Base-by-base conservation (phyloP, 1,140 invertebrate species). In the Trichoplusia ni region DNA sequence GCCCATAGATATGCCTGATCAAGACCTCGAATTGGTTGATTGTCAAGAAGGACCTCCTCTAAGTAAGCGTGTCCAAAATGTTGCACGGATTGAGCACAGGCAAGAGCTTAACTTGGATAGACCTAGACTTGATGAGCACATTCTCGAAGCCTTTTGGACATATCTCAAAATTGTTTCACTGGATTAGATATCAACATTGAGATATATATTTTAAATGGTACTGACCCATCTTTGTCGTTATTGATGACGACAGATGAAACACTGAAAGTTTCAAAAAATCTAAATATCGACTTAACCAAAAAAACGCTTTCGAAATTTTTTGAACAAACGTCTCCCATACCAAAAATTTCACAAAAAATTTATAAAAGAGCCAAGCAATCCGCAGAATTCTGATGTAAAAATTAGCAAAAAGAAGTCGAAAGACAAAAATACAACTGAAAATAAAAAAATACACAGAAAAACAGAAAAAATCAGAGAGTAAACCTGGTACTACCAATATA, bases 291-390 rank as follows among this genome's bases (percentile, higher is more conserved):
- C n/a, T n/a, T n/a, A 66, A 54, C 74, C 70, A 61, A 66, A 73
- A 73, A 75, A 73, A 71, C 67, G 64, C 68, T 68, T 11, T 78
- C 75, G 1, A 78, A 72, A 71, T 65, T 75, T 69, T 67, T 73
- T 47, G 18, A 51, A 33, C 35, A 75, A 67, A 19, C 69, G 47
- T 75, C 65, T 54, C 68, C 68, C 47, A 75, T 73, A 73, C 75
- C 69, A 69, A 69, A 29, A 73, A 67, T 75, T 33, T 67, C 69
- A 0, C 25, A 69, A 14, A 64, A 54, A 8, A 68, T 67, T 2
- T 9, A 67, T 61, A 75, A 66, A 51, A 75, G 69, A 18, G 14
- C 53, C 35, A 75, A 75, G 63, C 66, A 72, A 60, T 75, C 64
- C 6, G 69, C 69, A 65, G 67, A 75, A 71, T 25, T 71, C 66